Evolutionary conservation across 1,140 invertebrate species (phyloP).

Genomic region (Antheraea pernyi): DNA sequence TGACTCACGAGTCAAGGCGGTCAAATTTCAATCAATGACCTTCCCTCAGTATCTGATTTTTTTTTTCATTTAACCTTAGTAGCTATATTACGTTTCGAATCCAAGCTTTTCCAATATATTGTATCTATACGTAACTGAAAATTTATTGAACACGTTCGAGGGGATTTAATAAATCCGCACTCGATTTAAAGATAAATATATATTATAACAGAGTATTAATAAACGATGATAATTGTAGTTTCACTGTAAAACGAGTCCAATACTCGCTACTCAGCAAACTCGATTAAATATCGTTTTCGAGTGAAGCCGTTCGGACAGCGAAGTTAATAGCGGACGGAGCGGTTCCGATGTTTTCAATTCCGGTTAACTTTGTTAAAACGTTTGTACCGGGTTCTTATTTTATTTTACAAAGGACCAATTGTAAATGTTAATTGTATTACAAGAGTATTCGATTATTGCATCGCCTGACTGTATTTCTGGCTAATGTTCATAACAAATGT

Average conservation of each 20-base stretch:
- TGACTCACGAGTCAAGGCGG: no score
- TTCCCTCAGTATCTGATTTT: no score
- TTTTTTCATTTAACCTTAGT: no score
- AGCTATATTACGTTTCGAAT: no score
- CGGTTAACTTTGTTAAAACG: slow-evolving; percentile 25
- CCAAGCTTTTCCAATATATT: no score
- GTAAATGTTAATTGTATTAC: slow-evolving; percentile 18
- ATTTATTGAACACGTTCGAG: no score
- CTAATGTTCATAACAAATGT: no score
- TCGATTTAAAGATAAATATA: no score
- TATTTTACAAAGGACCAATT: slow-evolving; percentile 31
- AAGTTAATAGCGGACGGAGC: slow-evolving; percentile 33
- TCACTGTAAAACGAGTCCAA: not conserved
- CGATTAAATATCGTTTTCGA: slow-evolving; percentile 36
- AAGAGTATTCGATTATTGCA: not conserved
- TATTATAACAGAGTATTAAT: no score
- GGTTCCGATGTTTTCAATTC: slow-evolving; percentile 31
- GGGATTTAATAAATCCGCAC: no score
- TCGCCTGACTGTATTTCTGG: not conserved
- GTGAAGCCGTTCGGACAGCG: slow-evolving; percentile 17
- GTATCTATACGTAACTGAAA: no score
- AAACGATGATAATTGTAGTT: not conserved
- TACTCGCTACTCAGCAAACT: slow-evolving; percentile 29
- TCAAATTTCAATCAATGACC: no score
- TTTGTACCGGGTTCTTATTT: slow-evolving; percentile 22